Conservation (phyloP, 2,888 invertebrate species). For the Amphipoea oculea region DNA sequence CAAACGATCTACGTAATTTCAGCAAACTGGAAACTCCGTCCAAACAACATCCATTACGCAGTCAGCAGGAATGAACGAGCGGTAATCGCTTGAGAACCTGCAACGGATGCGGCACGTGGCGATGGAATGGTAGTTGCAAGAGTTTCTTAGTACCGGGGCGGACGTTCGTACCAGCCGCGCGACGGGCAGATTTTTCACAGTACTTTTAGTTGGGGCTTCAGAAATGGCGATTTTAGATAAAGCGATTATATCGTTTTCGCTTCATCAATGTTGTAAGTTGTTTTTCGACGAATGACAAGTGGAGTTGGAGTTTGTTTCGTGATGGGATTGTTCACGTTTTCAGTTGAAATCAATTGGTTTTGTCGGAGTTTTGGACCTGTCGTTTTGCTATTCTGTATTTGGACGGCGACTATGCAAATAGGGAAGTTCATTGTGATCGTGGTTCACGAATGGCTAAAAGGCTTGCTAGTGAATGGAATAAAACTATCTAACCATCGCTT, state of each 20-base stretch:
- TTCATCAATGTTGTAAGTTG: constrained; percentile 49
- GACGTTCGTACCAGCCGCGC: constrained; percentile 41
- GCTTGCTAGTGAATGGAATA: constrained; percentile 8
- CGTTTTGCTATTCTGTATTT: constrained; percentile 17
- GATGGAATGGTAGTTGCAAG: constrained; percentile 55
- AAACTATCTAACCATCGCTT: neutral
- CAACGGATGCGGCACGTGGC: constrained; percentile 65
- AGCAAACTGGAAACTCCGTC: constrained; percentile 64
- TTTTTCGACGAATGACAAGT: constrained; percentile 42
- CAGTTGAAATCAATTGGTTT: constrained; percentile 18
- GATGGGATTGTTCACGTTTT: constrained; percentile 19
- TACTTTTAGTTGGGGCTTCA: constrained; percentile 51
- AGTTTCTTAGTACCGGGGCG: constrained; percentile 50
- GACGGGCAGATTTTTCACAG: constrained; percentile 59
- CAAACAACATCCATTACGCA: constrained; percentile 67
- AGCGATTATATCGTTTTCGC: constrained; percentile 50
- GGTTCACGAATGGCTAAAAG: neutral
- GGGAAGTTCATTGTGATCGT: constrained; percentile 1
- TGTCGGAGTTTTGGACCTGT: constrained; percentile 11
- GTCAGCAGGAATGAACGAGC: constrained; percentile 54
- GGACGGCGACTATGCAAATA: neutral
- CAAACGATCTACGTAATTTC: constrained; percentile 61
- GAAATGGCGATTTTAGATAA: constrained; percentile 56
- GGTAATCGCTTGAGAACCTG: constrained; percentile 62
- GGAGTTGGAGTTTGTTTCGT: constrained; percentile 44